Conservation (phyloP, 2,888 invertebrate species). For the Acleris laterana region DNA sequence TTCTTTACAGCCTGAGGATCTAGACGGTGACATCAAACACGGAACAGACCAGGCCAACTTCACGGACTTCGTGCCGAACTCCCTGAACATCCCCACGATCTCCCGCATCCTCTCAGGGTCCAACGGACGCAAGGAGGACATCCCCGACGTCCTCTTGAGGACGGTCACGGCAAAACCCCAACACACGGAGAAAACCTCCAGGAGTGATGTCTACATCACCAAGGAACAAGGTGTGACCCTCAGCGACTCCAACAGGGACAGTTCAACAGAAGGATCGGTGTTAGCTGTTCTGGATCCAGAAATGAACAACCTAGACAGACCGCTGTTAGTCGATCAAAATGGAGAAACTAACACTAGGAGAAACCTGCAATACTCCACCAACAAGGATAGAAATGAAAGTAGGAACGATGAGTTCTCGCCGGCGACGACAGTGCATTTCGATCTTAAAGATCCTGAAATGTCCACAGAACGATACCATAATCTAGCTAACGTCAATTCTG, state of each 20-base stretch:
- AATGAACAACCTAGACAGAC: conserved; percentile 82
- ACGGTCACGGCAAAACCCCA: conserved; percentile 86
- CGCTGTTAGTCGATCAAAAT: conserved; percentile 74
- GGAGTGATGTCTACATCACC: conserved; percentile 71
- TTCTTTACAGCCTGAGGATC: conserved; percentile 71
- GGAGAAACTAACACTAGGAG: conserved; percentile 81
- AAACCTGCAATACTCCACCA: conserved; percentile 78
- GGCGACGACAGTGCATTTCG: conserved; percentile 78
- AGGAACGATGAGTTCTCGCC: conserved; percentile 71
- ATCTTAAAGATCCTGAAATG: conserved; percentile 77
- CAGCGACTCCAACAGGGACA: conserved; percentile 71
- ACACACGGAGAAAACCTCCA: conserved; percentile 74
- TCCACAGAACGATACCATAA: conserved; percentile 84
- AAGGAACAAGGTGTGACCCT: conserved; percentile 77
- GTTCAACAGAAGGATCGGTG: conserved; percentile 77
- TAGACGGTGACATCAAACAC: conserved; percentile 73
- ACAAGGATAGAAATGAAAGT: conserved; percentile 66
- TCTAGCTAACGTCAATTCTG: conserved; percentile 84
- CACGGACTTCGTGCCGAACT: conserved; percentile 87
- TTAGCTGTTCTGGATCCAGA: conserved; percentile 79
- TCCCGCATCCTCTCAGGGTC: conserved; percentile 93
- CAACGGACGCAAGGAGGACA: conserved; percentile 92
- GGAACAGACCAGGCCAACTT: conserved; percentile 77
- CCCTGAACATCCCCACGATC: conserved; percentile 91
- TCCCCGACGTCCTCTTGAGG: conserved; percentile 90